These are phyloP conservation scores for Dasyurus viverrinus DNA, from an alignment of 2,113 vertebrate species.

Conservation along the genomic window DNA sequence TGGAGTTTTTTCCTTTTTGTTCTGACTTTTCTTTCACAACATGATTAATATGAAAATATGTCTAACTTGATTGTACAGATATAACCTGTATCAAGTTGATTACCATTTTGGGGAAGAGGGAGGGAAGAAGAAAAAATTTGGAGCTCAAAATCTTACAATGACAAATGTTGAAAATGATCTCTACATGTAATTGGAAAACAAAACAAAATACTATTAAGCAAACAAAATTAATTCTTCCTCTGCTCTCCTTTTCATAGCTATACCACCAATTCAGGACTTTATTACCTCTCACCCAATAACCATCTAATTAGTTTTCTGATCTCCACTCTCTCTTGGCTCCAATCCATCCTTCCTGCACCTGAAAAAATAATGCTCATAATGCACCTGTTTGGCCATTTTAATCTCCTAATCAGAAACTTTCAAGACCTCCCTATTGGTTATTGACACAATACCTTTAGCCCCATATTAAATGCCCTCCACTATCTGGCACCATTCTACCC, in stretches of 20 bases:
- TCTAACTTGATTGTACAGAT: too few relatives aligned
- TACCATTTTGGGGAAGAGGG: too few relatives aligned
- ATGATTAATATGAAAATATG: too few relatives aligned
- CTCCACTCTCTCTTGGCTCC: neutral
- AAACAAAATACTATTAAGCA: too few relatives aligned
- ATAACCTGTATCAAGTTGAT: too few relatives aligned
- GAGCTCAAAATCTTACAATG: too few relatives aligned
- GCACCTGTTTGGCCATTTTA: neutral
- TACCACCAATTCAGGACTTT: neutral
- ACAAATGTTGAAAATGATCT: too few relatives aligned
- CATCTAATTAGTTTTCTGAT: neutral
- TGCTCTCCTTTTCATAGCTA: neutral
- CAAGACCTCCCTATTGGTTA: neutral
- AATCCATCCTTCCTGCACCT: neutral
- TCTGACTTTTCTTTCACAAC: too few relatives aligned
- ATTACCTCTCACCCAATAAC: neutral
- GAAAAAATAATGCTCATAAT: neutral
- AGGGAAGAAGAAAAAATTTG: too few relatives aligned
- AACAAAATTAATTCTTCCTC: neutral
- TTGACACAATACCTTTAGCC: neutral
- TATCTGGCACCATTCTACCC: neutral
- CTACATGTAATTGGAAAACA: too few relatives aligned
- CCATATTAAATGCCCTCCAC: neutral
- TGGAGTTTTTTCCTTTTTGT: too few relatives aligned
- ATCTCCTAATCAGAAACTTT: neutral